Percentiles rank a stretch among this genome's conserved stretches.
These are phyloP conservation scores for Chiloscyllium punctatum DNA, from an alignment of 2,797 vertebrate genomes.

Conservation along the genomic window DNA sequence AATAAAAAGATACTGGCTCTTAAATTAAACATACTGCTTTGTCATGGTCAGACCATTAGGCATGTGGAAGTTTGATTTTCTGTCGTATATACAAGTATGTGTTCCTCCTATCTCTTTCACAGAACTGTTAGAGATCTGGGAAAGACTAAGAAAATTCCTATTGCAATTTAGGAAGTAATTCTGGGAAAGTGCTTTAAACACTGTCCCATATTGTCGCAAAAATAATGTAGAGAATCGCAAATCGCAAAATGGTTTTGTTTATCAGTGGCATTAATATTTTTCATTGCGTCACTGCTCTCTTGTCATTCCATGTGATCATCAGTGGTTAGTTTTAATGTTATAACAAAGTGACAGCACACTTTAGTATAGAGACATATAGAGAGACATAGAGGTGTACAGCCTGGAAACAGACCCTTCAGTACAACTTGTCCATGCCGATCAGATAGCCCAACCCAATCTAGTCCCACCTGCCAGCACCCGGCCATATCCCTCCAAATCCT, in stretches of 20 bases:
- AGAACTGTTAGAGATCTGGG: not conserved
- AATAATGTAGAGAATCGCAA: too few relatives aligned
- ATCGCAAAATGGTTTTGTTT: too few relatives aligned
- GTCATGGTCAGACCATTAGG: not conserved
- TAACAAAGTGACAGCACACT: not conserved
- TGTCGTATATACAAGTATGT: too few relatives aligned
- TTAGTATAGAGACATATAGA: not conserved
- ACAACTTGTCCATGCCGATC: too few relatives aligned
- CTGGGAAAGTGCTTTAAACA: not conserved
- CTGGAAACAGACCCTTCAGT: too few relatives aligned
- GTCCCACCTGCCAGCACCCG: too few relatives aligned
- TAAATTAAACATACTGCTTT: not conserved
- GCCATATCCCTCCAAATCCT: too few relatives aligned
- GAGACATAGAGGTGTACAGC: too few relatives aligned
- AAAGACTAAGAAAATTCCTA: not conserved
- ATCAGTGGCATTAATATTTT: not conserved
- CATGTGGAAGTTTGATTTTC: not conserved
- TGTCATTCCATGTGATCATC: not conserved
- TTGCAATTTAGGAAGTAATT: not conserved
- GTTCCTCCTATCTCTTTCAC: not conserved
- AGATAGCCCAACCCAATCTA: too few relatives aligned
- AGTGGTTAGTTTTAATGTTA: not conserved
- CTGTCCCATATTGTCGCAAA: too few relatives aligned
- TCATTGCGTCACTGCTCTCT: not conserved
- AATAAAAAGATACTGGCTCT: not conserved